Base-by-base conservation (phyloP, 2,113 vertebrate species). In the Dipodomys merriami region DNA sequence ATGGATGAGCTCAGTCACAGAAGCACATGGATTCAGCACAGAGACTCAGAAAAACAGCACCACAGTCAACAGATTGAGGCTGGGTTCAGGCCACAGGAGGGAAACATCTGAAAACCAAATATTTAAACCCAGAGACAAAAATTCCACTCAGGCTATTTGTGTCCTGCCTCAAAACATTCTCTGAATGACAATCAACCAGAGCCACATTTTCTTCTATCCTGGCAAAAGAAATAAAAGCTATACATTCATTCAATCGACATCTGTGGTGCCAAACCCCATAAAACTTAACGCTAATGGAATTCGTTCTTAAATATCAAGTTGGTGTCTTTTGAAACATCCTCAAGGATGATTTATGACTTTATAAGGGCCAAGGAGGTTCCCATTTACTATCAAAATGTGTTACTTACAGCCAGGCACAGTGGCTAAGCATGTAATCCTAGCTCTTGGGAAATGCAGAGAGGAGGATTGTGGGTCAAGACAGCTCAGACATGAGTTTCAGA, bases 81-180 rank as follows among this genome's bases (percentile, higher is more conserved):
- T 86, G 72, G n/a, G 25, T 25, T 64, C 57, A 86, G 72, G 39
- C 60, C 39, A 68, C 77, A 44, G 4, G 29, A 94, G 62, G 30
- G 85, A 23, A 88, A 23, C 29, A 72, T 64, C 89, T 92, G 57
- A 86, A 95, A 89, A 91, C 25, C 87, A 94, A 92, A 82, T 86
- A 93, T 73, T 83, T 91, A 92, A 92, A 80, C 77, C 77, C 44
- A 64, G 85, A 89, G 44, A 80, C 79, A 95, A 95, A 57, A 96
- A 91, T 30, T n/a, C 62, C 19, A 92, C 33, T 46, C 60, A 72
- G 49, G 71, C 72, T 72, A 29, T 82, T 35, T 80, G 65, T 85
- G 79, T 93, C 65, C n/a, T 81, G 20, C 35, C 30, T 67, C 86
- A 79, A 94, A 89, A 67, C 62, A 86, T 74, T 82, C 27, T 69